Evolutionary conservation across 2,888 invertebrate genomes (phyloP).

Genomic region (Dynastes hyllus): DNA sequence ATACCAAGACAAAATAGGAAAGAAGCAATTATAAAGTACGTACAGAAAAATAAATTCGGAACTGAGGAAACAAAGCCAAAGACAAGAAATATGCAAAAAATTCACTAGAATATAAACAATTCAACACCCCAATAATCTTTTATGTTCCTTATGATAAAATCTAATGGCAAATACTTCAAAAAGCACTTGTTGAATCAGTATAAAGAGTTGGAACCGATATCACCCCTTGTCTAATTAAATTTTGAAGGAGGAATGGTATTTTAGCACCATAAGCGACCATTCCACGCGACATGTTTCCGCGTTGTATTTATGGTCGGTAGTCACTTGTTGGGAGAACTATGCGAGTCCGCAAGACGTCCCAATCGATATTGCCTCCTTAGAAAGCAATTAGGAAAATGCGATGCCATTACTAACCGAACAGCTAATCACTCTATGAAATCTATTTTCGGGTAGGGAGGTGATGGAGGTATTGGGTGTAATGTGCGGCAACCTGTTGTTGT

Average conservation of each 20-base stretch:
- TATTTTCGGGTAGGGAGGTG: neutral
- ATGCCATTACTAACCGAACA: constrained; percentile 12
- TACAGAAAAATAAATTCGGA: too few species aligned
- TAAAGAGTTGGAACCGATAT: neutral
- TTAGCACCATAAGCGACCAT: neutral
- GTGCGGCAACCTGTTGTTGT: constrained; percentile 26
- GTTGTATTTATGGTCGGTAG: neutral
- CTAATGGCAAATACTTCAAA: too few species aligned
- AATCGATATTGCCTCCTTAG: constrained; percentile 24
- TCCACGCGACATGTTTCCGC: neutral
- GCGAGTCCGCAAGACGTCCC: neutral
- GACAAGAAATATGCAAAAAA: too few species aligned
- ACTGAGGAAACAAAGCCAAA: too few species aligned
- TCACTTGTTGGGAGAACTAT: neutral
- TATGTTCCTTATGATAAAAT: too few species aligned
- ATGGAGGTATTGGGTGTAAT: neutral
- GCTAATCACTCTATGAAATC: constrained; percentile 7
- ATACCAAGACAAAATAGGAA: too few species aligned
- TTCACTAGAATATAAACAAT: too few species aligned
- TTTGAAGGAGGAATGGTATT: constrained; percentile 17
- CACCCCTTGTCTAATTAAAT: neutral
- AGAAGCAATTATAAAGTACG: too few species aligned
- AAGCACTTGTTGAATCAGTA: constrained; percentile 21
- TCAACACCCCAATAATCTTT: too few species aligned
- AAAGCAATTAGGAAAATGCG: constrained; percentile 24